phyloP scores from a whole-genome alignment of 2,888 invertebrate species.

The Apeira syringaria region DNA sequence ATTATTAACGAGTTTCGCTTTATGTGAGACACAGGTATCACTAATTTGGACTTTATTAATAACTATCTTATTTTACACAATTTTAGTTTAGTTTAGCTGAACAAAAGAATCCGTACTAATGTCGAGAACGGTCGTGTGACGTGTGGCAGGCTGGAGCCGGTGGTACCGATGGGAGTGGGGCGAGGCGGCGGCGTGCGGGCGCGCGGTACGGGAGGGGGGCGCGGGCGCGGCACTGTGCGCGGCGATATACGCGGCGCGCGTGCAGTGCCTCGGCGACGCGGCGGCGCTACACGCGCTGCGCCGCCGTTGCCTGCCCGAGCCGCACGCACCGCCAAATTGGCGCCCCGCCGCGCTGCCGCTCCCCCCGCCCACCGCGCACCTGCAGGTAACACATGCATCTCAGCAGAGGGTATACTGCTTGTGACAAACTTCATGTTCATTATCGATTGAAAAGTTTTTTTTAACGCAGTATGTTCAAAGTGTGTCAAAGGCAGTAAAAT shows the following conservation, averaged over 20 bases:
- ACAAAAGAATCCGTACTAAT: too few relatives aligned
- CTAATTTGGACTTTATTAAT: too few relatives aligned
- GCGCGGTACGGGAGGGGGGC: constrained; percentile 37
- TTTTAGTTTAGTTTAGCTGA: too few relatives aligned
- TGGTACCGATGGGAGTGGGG: constrained; percentile 79
- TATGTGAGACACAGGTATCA: too few relatives aligned
- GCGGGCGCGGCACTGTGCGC: constrained; percentile 33
- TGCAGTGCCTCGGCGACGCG: constrained; percentile 48
- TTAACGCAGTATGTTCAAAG: too few relatives aligned
- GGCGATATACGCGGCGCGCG: constrained; percentile 64
- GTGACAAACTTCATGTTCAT: too few relatives aligned
- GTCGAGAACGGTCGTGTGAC: too few relatives aligned
- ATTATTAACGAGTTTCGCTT: too few relatives aligned
- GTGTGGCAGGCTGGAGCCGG: constrained; percentile 62
- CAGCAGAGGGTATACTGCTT: too few relatives aligned
- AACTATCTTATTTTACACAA: too few relatives aligned
- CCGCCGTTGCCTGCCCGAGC: constrained; percentile 56
- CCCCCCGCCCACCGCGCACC: constrained; percentile 35
- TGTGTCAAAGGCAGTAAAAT: too few relatives aligned
- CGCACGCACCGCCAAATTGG: constrained; percentile 36
- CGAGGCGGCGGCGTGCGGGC: constrained; percentile 51
- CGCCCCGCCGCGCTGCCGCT: constrained; percentile 37
- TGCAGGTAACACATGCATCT: constrained; percentile 55
- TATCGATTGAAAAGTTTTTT: too few relatives aligned
- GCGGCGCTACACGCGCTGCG: constrained; percentile 49